A percentile compares a stretch with the other conserved stretches of the same genome.
These are phyloP conservation scores for Mobula hypostoma DNA, from an alignment of 2,113 vertebrate species.

Conservation along the genomic window DNA sequence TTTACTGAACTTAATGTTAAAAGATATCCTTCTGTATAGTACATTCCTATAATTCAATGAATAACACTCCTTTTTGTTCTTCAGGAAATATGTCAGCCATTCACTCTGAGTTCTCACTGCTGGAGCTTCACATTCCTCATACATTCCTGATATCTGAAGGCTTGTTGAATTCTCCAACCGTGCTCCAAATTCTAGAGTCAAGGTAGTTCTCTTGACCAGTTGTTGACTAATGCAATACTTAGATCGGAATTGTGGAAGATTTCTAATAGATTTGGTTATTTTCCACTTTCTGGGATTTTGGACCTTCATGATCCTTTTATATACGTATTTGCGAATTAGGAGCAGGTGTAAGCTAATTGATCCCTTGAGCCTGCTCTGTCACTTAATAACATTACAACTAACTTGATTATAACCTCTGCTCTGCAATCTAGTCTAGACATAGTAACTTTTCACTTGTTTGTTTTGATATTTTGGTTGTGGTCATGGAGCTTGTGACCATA, in stretches of 20 bases:
- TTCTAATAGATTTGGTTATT: not conserved
- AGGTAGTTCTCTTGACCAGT: slow-evolving; percentile 51
- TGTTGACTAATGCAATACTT: not conserved
- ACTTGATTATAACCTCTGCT: no score
- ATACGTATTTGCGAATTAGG: no score
- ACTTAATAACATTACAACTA: no score
- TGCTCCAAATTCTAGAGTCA: slow-evolving; percentile 78
- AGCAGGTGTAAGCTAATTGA: no score
- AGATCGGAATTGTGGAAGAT: not conserved
- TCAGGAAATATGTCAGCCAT: slow-evolving; percentile 36
- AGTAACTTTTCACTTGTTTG: no score
- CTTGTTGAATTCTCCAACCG: slow-evolving; percentile 62
- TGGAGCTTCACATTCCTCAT: slow-evolving; percentile 69
- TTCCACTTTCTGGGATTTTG: not conserved
- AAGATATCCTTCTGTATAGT: slow-evolving; percentile 41
- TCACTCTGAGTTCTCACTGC: slow-evolving; percentile 44
- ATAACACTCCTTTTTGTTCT: slow-evolving; percentile 16
- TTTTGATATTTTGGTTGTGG: no score
- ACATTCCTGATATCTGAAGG: slow-evolving; percentile 76
- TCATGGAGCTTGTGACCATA: no score
- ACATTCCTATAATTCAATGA: slow-evolving; percentile 38
- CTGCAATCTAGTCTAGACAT: no score
- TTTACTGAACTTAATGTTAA: slow-evolving; percentile 33
- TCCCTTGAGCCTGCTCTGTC: no score
- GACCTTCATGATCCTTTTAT: no score